Base-by-base conservation (phyloP, 2,797 vertebrate genomes). In the Microtus obscurus region DNA sequence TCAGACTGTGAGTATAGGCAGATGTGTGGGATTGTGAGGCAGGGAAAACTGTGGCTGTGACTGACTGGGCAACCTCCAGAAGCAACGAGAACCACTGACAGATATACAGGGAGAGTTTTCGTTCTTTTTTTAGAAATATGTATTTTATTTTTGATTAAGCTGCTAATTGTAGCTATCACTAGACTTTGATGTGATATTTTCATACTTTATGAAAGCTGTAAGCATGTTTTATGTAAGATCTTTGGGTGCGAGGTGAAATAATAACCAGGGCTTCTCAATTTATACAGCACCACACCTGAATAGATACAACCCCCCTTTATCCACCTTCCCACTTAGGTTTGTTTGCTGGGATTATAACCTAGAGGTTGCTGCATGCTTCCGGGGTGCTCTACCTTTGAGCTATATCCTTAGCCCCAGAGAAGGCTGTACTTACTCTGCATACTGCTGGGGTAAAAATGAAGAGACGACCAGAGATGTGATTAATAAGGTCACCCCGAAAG, bases 261-360 rank as follows among this genome's bases (percentile, higher is more conserved):
- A n/a, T n/a, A n/a, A n/a, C n/a, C n/a, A n/a, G n/a, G n/a, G n/a
- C n/a, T n/a, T n/a, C n/a, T n/a, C n/a, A n/a, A 4, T 45, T 37
- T 12, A 34, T 21, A 21, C 7, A 63, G 11, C 11, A 48, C 6
- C 6, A 2, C 1, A n/a, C 59, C 8, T 2, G 45, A 43, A 31
- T 12, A 40, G 37, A 34, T 3, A 14, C 3, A 43, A 34, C 0
- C 1, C 48, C 6, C 14, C 3, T 27, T 40, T 27, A 43, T 21
- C 13, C 8, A 27, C 4, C 13, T 13, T 25, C 1, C 13, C 6
- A 23, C 13, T n/a, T 27, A 4, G 6, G 9, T 65, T 45, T 45
- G 34, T 67, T n/a, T 40, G 25, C 8, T 90, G 73, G 34, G 25
- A 53, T 17, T 10, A 14, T 14, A 17, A 59, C 34, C 13, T 23